Conservation (phyloP, 30 jellyfish, hydroid and myxozoan species). For the Sanderia malayensis region DNA sequence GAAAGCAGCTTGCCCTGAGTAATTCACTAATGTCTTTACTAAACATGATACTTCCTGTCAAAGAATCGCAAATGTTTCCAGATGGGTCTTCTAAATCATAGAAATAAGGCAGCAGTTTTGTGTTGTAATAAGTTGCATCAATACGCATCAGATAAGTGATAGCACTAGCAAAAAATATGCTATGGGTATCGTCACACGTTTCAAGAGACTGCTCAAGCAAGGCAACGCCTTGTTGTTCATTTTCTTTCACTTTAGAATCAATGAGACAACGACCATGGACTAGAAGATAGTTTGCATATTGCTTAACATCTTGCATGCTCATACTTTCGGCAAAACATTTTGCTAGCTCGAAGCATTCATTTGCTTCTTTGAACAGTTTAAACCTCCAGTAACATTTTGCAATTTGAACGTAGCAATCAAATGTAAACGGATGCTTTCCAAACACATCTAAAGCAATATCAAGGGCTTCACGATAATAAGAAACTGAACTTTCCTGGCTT, state of each 20-base stretch:
- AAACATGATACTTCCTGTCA: neutral
- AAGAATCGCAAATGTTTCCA: too few species aligned
- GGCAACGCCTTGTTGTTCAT: neutral
- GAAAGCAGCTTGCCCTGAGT: neutral
- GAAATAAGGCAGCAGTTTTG: neutral
- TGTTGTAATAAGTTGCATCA: too few species aligned
- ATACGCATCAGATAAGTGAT: neutral
- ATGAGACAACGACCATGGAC: neutral
- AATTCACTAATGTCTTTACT: neutral
- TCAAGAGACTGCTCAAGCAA: neutral
- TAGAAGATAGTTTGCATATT: neutral
- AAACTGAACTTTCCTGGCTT: neutral
- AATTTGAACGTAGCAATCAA: neutral
- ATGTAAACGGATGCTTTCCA: neutral
- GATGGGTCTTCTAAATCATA: too few species aligned
- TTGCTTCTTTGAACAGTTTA: neutral
- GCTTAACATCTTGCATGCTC: neutral
- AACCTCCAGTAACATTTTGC: neutral
- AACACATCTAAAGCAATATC: too few species aligned
- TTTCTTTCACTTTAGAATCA: neutral
- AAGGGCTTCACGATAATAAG: neutral
- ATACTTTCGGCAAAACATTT: neutral
- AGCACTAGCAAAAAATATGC: neutral
- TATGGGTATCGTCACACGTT: neutral
- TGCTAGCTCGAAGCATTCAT: neutral